Conservation (phyloP, 2,113 vertebrate species). For the Delphinapterus leucas region DNA sequence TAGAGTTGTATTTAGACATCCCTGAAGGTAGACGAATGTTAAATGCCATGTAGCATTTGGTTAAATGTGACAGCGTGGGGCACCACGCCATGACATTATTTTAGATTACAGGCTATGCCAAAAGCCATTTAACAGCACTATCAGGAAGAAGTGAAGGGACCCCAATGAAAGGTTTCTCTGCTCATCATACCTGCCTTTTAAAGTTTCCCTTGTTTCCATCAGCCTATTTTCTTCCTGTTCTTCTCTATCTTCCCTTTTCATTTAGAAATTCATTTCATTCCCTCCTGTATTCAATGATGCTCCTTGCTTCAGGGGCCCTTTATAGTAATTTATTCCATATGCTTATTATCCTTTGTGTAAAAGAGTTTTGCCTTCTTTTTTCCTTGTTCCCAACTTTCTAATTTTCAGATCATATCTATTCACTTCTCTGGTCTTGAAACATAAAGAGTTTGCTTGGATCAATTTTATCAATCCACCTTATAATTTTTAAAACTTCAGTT, state of each 20-base stretch:
- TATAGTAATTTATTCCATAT: conserved; percentile 84
- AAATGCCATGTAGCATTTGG: conserved; percentile 72
- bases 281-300: conserved; percentile 81
- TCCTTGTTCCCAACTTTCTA: conserved; percentile 79
- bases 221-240: conserved; percentile 64
- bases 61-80: conserved; percentile 59
- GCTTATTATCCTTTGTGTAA: conserved; percentile 80
- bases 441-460: conserved; percentile 80
- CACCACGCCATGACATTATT: conserved; percentile 24
- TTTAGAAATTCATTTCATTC: conserved; percentile 83
- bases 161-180: conserved; percentile 34
- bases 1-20: conserved; percentile 50
- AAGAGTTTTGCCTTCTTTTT: conserved; percentile 74
- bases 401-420: conserved; percentile 82
- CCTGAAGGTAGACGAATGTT: conserved; percentile 51
- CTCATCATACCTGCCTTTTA: conserved; percentile 53
- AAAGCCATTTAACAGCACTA: conserved; percentile 49
- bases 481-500: conserved; percentile 80
- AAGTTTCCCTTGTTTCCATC: conserved; percentile 74
- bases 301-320: conserved; percentile 82
- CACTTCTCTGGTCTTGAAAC: conserved; percentile 78
- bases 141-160: conserved; percentile 42
- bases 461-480: conserved; percentile 79
- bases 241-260: conserved; percentile 74
- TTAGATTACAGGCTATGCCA: conserved; percentile 62